Conservation (phyloP, 2,113 vertebrate genomes). For the Genyomyrus donnyi region DNA sequence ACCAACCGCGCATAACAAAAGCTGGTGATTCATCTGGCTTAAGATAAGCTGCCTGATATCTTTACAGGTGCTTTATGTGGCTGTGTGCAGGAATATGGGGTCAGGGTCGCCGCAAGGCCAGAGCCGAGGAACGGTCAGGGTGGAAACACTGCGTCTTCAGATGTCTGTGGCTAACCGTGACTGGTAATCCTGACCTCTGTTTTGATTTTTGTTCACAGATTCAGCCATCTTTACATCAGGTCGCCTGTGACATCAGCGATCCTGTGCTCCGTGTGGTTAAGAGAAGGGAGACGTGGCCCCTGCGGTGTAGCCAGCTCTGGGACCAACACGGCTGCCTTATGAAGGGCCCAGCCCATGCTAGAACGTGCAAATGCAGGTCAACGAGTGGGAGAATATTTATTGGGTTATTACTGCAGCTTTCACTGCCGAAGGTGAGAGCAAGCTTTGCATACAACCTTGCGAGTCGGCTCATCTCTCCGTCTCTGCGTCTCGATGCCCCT, state of each 20-base stretch:
- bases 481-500: conserved; percentile 13
- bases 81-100: not conserved
- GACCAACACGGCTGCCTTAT: not conserved
- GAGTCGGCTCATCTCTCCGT: not conserved
- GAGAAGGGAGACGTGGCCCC: not conserved
- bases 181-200: not conserved
- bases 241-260: not conserved
- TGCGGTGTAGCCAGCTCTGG: not conserved
- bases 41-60: conserved; percentile 2
- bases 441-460: conserved; percentile 48
- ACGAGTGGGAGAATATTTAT: conserved; percentile 37
- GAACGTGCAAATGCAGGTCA: conserved; percentile 40
- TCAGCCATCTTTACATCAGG: not conserved
- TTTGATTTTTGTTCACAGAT: not conserved
- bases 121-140: not conserved
- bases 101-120: not conserved
- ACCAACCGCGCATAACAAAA: conserved; percentile 9
- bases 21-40: not conserved
- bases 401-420: conserved; percentile 31
- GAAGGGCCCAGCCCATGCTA: conserved; percentile 16
- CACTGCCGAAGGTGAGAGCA: conserved; percentile 36
- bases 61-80: not conserved
- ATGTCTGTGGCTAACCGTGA: not conserved
- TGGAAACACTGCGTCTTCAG: not conserved
- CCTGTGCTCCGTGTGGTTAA: not conserved